Evolutionary conservation across 2,113 vertebrate genomes (phyloP).

Genomic region (Indri indri): DNA sequence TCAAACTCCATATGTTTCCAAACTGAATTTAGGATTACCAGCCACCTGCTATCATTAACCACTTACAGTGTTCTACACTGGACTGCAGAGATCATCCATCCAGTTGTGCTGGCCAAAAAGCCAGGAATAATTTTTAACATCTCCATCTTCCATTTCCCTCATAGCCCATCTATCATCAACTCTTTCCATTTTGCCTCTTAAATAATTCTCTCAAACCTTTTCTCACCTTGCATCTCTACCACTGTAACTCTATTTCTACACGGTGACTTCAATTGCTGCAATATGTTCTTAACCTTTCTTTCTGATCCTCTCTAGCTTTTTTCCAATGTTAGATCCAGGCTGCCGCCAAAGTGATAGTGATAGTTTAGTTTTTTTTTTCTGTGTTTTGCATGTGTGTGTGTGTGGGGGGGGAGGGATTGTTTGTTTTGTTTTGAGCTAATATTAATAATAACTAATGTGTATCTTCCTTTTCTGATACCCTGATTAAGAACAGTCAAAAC

Average conservation of each 20-base stretch:
- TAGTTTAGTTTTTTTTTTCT: background rate
- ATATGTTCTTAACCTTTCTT: background rate
- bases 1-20: background rate
- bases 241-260: background rate
- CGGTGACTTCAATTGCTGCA: background rate
- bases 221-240: background rate
- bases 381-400: background rate
- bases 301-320: background rate
- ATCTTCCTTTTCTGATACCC: background rate
- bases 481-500: background rate
- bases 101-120: background rate
- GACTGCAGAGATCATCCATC: background rate
- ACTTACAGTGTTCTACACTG: background rate
- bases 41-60: background rate
- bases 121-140: background rate
- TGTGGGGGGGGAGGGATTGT: too few species aligned
- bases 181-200: background rate
- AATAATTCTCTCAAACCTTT: background rate
- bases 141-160: background rate
- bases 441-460: background rate
- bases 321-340: background rate
- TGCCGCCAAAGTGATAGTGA: background rate
- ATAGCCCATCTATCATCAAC: background rate
- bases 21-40: background rate
- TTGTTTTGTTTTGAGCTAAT: slow-evolving; percentile 3